Evolutionary conservation across 2,113 vertebrate genomes (phyloP).

Genomic region (Hemiprocne comata): DNA sequence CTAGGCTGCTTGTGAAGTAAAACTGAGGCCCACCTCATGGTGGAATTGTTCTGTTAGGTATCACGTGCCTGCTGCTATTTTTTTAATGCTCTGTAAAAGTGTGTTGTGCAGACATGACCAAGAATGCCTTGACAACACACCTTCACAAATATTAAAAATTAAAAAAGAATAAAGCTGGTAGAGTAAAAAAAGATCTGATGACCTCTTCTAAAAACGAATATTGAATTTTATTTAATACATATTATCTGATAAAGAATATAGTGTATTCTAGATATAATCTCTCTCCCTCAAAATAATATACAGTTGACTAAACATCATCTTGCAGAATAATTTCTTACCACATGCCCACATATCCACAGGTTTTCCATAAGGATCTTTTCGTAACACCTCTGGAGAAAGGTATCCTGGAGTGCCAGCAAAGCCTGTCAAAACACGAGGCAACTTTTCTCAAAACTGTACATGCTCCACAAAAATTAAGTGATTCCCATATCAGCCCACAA

Average conservation of each 20-base stretch:
- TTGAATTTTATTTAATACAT: background rate
- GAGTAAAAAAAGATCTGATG: background rate
- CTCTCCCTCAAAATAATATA: background rate
- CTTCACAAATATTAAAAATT: background rate
- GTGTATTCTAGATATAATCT: background rate
- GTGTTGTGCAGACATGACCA: background rate
- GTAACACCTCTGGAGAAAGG: slow-evolving; percentile 93
- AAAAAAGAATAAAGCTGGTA: background rate
- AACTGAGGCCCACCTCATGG: background rate
- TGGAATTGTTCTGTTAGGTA: background rate
- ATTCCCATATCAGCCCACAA: background rate
- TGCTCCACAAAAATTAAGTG: background rate
- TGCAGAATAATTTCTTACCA: slow-evolving; percentile 79
- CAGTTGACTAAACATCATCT: accelerated
- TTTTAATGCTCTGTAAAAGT: background rate
- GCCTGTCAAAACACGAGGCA: slow-evolving; percentile 73
- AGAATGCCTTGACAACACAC: background rate
- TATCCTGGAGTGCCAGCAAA: slow-evolving; percentile 97
- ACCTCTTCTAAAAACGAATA: background rate
- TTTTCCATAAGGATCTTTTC: slow-evolving; percentile 97
- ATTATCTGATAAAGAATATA: background rate
- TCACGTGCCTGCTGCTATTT: background rate
- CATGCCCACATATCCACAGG: slow-evolving; percentile 99
- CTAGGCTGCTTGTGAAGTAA: background rate
- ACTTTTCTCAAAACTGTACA: background rate